These are phyloP conservation scores for Gymnothorax reevesii DNA, from an alignment of 2,797 vertebrate genomes.

Conservation along the genomic window DNA sequence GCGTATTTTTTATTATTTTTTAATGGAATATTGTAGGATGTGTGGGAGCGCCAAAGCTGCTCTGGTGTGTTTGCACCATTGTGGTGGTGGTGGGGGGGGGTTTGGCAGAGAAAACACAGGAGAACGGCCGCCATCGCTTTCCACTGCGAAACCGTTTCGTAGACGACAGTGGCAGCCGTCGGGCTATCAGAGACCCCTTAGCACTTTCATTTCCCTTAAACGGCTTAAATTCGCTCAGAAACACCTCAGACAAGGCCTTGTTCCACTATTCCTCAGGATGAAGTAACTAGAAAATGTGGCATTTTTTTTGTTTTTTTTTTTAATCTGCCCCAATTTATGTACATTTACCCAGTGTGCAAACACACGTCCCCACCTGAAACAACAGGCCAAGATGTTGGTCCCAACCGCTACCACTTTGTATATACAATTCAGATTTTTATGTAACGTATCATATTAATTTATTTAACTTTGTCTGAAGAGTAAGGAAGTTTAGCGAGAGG, in stretches of 20 bases:
- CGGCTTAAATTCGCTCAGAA: neutral
- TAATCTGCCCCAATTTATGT: constrained; percentile 25
- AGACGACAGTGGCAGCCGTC: neutral
- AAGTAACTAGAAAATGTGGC: constrained; percentile 20
- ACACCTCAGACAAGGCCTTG: neutral
- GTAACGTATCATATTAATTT: constrained; percentile 82
- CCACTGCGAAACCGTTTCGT: neutral
- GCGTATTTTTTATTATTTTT: neutral
- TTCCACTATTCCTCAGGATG: neutral
- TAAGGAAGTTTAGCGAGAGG: constrained; percentile 55
- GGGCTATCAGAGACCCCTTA: neutral
- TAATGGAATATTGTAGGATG: neutral
- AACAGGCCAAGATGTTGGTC: constrained; percentile 71
- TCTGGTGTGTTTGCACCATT: neutral
- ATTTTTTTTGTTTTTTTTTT: neutral
- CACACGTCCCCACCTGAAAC: neutral
- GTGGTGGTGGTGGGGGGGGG: neutral
- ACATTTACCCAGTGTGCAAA: constrained; percentile 38
- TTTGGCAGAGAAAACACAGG: neutral
- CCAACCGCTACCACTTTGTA: constrained; percentile 74
- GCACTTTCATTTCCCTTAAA: neutral
- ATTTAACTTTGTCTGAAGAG: constrained; percentile 77
- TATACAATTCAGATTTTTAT: constrained; percentile 82
- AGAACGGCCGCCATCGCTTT: neutral
- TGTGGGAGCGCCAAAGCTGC: neutral